Percentiles rank a stretch among this genome's conserved stretches.
Evolutionary conservation across 1,140 invertebrate genomes (phyloP).

Genomic region (Babylonia areolata): DNA sequence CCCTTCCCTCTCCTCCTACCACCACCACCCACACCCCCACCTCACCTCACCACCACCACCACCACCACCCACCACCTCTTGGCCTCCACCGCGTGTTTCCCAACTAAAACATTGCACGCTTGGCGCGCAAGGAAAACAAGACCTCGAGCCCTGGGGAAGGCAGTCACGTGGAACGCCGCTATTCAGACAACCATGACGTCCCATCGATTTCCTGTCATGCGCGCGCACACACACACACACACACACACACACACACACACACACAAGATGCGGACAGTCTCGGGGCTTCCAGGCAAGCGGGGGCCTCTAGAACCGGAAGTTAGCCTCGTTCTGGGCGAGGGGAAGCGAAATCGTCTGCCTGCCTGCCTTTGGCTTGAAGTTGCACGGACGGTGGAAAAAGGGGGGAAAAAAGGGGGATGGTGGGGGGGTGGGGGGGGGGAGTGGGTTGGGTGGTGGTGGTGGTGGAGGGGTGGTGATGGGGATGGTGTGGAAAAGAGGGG

Average conservation of each 20-base stretch:
- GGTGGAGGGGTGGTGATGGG: too few species aligned
- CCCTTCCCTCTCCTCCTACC: neutral
- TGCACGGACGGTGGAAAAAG: too few species aligned
- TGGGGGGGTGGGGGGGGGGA: too few species aligned
- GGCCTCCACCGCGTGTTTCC: constrained; percentile 16
- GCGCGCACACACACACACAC: neutral
- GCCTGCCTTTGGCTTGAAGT: too few species aligned
- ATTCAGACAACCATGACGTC: constrained; percentile 31
- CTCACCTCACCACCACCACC: neutral
- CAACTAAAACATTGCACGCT: constrained; percentile 33
- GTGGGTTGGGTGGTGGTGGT: too few species aligned
- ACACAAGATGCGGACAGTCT: constrained; percentile 24
- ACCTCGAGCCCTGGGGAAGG: neutral
- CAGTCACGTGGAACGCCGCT: neutral
- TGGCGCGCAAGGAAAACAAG: constrained; percentile 21
- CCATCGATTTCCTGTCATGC: constrained; percentile 35
- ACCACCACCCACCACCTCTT: too few species aligned
- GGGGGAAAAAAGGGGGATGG: too few species aligned
- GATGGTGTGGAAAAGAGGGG: neutral
- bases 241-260: neutral
- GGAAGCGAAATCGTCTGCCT: constrained; percentile 26
- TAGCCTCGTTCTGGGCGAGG: constrained; percentile 27
- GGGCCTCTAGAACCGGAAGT: constrained; percentile 16
- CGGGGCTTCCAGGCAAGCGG: constrained; percentile 2
- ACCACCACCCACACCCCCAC: neutral